These are phyloP conservation scores for Motacilla alba DNA, from an alignment of 2,113 vertebrate species.

Conservation along the genomic window DNA sequence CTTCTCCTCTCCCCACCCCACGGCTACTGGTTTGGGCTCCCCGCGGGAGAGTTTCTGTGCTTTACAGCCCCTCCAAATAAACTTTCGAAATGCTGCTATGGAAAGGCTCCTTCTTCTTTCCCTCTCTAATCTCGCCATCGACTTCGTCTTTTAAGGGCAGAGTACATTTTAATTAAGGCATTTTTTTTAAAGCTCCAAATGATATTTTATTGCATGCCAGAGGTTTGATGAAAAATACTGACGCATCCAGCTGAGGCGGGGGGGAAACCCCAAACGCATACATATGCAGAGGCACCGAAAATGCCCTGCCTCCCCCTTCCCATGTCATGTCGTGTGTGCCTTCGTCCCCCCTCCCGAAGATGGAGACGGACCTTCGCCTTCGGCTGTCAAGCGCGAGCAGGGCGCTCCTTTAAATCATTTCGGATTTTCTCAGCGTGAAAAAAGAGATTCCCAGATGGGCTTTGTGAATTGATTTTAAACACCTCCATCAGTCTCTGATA, in stretches of 20 bases:
- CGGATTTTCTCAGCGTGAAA: background rate
- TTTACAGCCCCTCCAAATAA: background rate
- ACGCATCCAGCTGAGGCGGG: background rate
- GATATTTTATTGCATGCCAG: conserved; percentile 55
- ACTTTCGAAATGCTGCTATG: conserved; percentile 4
- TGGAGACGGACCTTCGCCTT: conserved; percentile 19
- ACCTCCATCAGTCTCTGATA: background rate
- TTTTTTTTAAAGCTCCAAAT: conserved; percentile 52
- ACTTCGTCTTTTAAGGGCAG: background rate
- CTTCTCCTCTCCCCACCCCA: background rate
- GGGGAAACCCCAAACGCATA: background rate
- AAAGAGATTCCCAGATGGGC: background rate
- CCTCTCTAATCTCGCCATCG: background rate
- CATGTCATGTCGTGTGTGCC: background rate
- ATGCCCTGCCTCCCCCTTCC: background rate
- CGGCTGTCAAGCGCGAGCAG: background rate
- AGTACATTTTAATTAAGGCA: conserved; percentile 31
- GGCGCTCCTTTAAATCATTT: background rate
- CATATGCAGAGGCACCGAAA: background rate
- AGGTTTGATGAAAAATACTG: conserved; percentile 26
- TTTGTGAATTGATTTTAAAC: background rate
- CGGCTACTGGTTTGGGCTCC: background rate
- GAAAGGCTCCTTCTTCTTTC: background rate
- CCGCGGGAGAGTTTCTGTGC: background rate
- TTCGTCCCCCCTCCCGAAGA: background rate